Evolutionary conservation across 2,888 invertebrate genomes (phyloP), one percentile per base, ranked within the genome.

Genomic region (Diarsia mendica): DNA sequence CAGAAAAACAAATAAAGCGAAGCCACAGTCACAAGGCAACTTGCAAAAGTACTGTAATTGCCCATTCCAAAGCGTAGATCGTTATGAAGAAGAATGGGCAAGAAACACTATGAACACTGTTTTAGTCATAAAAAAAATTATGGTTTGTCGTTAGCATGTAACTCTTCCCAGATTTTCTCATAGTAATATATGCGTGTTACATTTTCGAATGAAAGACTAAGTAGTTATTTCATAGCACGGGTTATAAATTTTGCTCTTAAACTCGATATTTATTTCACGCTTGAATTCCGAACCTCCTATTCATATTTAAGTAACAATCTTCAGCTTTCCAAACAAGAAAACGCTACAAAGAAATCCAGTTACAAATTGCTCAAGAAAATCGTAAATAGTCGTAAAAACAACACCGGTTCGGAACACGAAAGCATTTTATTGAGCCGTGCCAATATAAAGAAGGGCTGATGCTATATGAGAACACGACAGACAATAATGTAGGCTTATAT

Each of bases 351-450:
- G 46, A 65, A 51, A 67, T 53, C 46, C 13, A 67, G 39, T 46
- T 48, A 39, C 51, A 68, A 68, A 55, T 49, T 39, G 51, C 15
- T 68, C 11, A 53, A 44, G 10, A 23, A 23, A 9, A 53, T 68
- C 28, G 28, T 68, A 68, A 75, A 65, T n/a, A 74, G 15, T 80
- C 48, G 55, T 73, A 63, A 80, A 67, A 80, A 55, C 44, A 79
- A 75, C 64, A 58, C 39, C 18, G 51, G 9, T 48, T 80, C 44
- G 20, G 33, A 28, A 64, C n/a, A 48, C 20, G 46, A 61, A 53
- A 64, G 39, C 28, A 53, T 58, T 64, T 80, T 67, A 67, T 73
- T 64, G 64, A 18, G 11, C 48, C n/a, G 15, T 28, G 44, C 55
- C 49, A 44, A 51, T 58, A 53, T 67, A 39, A 23, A 1, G 18